These are phyloP conservation scores for Leptinotarsa undecemlineata DNA, from an alignment of 1,140 invertebrate species.

Conservation along the genomic window DNA sequence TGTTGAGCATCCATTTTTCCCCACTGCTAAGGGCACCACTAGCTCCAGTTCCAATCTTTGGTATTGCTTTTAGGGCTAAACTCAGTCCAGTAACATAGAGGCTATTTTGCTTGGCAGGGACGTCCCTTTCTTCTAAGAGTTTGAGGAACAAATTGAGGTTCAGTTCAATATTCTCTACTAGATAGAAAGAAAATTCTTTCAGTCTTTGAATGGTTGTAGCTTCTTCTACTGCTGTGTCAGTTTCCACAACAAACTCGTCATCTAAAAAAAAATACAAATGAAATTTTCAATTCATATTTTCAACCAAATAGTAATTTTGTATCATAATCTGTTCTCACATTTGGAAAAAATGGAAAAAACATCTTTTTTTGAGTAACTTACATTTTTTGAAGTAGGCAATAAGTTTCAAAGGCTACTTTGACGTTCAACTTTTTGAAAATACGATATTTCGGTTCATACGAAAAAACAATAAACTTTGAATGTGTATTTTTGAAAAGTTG, in stretches of 20 bases:
- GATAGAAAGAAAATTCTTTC: conserved; percentile 17
- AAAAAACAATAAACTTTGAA: too few species aligned
- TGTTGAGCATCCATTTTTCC: conserved; percentile 23
- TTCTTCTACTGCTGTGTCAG: not conserved
- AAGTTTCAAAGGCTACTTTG: too few species aligned
- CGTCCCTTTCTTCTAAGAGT: conserved; percentile 16
- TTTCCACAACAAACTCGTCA: conserved; percentile 12
- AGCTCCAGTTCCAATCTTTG: conserved; percentile 19
- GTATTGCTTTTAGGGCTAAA: conserved; percentile 10
- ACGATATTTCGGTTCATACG: too few species aligned
- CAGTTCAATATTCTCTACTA: conserved; percentile 19
- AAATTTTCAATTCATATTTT: too few species aligned
- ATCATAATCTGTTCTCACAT: too few species aligned
- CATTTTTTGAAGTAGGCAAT: too few species aligned
- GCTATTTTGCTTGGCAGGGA: conserved; percentile 21
- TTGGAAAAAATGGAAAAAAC: too few species aligned
- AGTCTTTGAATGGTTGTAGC: not conserved
- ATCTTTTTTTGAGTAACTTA: too few species aligned
- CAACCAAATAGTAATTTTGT: too few species aligned
- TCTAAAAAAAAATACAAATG: not conserved
- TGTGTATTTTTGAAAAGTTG: too few species aligned
- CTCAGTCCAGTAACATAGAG: conserved; percentile 17
- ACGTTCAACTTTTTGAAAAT: too few species aligned
- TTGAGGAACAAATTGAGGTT: conserved; percentile 16
- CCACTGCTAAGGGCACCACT: conserved; percentile 10